Evolutionary conservation across 2,113 vertebrate genomes (phyloP), one percentile per base, ranked within the genome.

Genomic region (Isurus oxyrinchus): DNA sequence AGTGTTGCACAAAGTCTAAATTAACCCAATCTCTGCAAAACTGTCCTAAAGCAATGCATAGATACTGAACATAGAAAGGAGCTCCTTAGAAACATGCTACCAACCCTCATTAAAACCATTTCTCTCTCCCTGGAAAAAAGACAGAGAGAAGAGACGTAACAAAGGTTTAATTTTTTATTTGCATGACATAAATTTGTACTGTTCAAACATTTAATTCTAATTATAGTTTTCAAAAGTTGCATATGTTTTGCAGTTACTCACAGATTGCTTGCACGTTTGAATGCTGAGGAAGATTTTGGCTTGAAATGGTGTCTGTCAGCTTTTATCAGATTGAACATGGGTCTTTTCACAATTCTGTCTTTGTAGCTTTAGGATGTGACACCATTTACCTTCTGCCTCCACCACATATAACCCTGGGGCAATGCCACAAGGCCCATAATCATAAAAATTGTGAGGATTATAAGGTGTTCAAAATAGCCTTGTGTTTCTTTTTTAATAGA

Each of bases 311-410:
- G 5, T 53, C 67, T 95, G 94, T 35, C 94, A 95, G 61, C 44
- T 95, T 69, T 23, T 49, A 69, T 95, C 63, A 49, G n/a, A 95
- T 95, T 0, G 13, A 35, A 19, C 7, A 53, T 76, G 72, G 63
- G 66, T 67, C n/a, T 72, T 93, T 72, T 95, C 94, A 95, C 8
- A 95, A 69, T 67, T 53, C 23, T 72, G 40, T 35, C 94, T 72
- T 25, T 95, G 49, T 55, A 95, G 67, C 66, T 53, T 72, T 76
- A 76, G 66, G 49, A 55, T 1, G 11, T 31, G 40, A 35, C 4
- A 27, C 49, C 67, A 21, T 94, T 44, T 94, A 44, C 21, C 3
- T 72, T 95, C 67, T 31, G 27, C 44, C 94, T 55, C 11, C 31
- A 95, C 25, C 25, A 44, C 31, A n/a, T 55, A 25, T 31, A 72